Base-by-base conservation (phyloP, 2,888 invertebrate genomes). In the Phalera bucephala region DNA sequence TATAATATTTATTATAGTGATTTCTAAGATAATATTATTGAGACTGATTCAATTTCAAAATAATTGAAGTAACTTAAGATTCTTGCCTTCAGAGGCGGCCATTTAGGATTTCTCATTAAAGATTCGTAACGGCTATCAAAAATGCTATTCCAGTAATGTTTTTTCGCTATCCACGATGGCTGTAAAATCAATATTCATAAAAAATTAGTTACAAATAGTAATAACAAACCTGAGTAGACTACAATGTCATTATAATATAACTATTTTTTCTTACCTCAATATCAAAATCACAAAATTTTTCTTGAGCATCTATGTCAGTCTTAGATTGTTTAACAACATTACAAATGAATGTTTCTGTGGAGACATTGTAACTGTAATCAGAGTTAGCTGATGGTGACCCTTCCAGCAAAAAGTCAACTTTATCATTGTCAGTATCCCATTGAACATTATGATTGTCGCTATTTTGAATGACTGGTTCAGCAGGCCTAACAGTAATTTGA, bases 71-170 rank as follows among this genome's bases (percentile, higher is more conserved):
- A n/a, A n/a, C n/a, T n/a, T n/a, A n/a, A n/a, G n/a, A n/a, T n/a
- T n/a, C 46, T 54, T 67, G 85, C 87, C 64, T 83, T 80, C 4
- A 88, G 54, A 4, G 84, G 58, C 1, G 87, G 87, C 87, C 87
- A 88, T 48, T 73, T 79, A 0, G 70, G 31, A 52, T 74, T 83
- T 50, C 83, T 72, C 85, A 88, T 83, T 5, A 88, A 50, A 3
- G 74, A 66, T 53, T 82, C 84, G 40, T 87, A 88, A 1, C 88
- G 80, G 33, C 73, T 80, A 20, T 87, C 78, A 44, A 78, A 88
- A 34, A 85, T 65, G 15, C 54, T 49, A 48, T 79, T 78, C 88
- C 88, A 87, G 53, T 59, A 88, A 20, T 70, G 65, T 41, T 59
- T 76, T 31, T 71, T 75, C 3, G 9, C 9, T 17, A 70, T 51